These are phyloP conservation scores for Heterodera schachtii DNA, from an alignment of 1,140 invertebrate genomes.

Conservation along the genomic window DNA sequence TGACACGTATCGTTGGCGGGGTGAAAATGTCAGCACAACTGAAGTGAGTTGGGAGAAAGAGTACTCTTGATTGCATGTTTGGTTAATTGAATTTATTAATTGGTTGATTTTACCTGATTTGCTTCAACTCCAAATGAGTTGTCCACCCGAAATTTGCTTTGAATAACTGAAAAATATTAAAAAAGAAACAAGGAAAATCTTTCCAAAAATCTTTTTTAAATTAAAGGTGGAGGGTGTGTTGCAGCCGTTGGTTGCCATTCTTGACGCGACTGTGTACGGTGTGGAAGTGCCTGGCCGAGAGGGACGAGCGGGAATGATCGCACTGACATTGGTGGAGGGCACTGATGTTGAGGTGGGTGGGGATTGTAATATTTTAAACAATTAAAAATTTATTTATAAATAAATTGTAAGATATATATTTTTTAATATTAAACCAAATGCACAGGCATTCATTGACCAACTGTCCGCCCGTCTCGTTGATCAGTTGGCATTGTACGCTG, in stretches of 20 bases:
- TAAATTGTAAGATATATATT: neutral
- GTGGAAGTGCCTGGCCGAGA: conserved; percentile 80
- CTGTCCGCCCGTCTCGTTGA: conserved; percentile 35
- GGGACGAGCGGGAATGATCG: conserved; percentile 92
- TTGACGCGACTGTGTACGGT: conserved; percentile 90
- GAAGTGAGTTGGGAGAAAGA: conserved; percentile 80
- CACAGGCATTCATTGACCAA: conserved; percentile 42
- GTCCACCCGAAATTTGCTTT: too few species aligned
- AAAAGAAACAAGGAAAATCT: too few species aligned
- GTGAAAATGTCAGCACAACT: conserved; percentile 96
- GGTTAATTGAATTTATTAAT: too few species aligned
- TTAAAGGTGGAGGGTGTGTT: conserved; percentile 1
- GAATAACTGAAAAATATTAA: too few species aligned
- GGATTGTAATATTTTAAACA: neutral
- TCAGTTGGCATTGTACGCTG: conserved; percentile 45
- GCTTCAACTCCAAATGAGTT: too few species aligned
- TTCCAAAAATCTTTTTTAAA: too few species aligned
- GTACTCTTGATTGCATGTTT: too few species aligned
- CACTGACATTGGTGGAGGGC: conserved; percentile 70
- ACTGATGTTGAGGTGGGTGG: conserved; percentile 48
- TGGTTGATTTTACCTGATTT: too few species aligned
- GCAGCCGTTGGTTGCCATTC: conserved; percentile 73
- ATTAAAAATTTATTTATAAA: too few species aligned
- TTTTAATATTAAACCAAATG: conserved; percentile 7
- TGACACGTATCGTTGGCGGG: conserved; percentile 88